Evolutionary conservation across 2,888 invertebrate genomes (phyloP), one percentile per base, ranked within the genome.

Genomic region (Volucella bombylans): DNA sequence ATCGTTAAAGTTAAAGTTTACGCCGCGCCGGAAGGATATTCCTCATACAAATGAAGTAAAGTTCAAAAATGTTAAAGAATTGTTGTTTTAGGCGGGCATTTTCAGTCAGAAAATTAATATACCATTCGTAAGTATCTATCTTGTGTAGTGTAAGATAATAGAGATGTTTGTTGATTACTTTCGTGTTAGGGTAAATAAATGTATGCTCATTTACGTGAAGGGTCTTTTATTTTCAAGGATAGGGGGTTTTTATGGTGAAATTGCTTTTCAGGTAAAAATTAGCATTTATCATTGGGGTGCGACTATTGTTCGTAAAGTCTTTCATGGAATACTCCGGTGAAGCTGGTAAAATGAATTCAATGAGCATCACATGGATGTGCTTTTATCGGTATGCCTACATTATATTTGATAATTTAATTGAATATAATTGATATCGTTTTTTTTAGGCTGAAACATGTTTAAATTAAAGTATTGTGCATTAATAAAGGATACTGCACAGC

Each of bases 1-100:
- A 43, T 59, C 9, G 15, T 3, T 12, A 59, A 59, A 59, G 59
- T 59, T 43, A 18, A 8, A 43, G 39, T 38, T 55, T 38, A 10
- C 12, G 4, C 18, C 6, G 14, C 12, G 4, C 18, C 6, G 31
- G 0, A 54, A 15, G n/a, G 57, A 39, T 39, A 14, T 57, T 39
- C 39, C 15, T 18, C 15, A 43, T n/a, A 2, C 18, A 23, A 23
- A 9, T 8, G 4, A 15, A n/a, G 12, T 39, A 12, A n/a, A 1
- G 18, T 43, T 31, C 31, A 31, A 31, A 6, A 6, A 31, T 4
- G 4, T 31, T 31, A 6, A 65, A 38, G 43, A 47, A 69, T 59
- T 69, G 23, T 69, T 69, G 39, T 64, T 69, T 69, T 39, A 57
- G 69, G 69, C 43, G 49, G 57, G 23, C 23, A 23, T 23, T 69